Conservation (phyloP, 2,113 vertebrate species). For the Eptatretus burgeri region DNA sequence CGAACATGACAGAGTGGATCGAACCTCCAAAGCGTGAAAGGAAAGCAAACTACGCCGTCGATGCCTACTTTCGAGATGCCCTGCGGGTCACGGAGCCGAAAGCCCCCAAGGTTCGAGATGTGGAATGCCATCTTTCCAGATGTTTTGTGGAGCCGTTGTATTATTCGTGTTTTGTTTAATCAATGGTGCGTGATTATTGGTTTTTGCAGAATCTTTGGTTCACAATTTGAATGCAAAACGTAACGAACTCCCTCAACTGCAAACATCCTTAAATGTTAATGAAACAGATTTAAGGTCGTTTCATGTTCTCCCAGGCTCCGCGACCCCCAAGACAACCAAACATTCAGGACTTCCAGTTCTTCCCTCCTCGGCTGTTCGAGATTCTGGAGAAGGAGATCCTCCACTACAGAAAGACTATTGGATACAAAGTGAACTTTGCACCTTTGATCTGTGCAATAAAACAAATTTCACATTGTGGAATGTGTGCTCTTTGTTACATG, state of each 20-base stretch:
- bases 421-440: conserved; percentile 31
- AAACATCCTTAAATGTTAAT: no score
- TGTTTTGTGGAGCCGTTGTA: no score
- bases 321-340: conserved; percentile 51
- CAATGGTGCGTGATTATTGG: no score
- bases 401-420: conserved; percentile 49
- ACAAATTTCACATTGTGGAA: no score
- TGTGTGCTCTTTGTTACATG: no score
- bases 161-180: no score
- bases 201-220: no score
- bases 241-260: no score
- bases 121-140: no score
- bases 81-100: conserved; percentile 45
- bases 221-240: no score
- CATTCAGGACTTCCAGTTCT: conserved; percentile 63
- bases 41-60: conserved; percentile 55
- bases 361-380: conserved; percentile 46
- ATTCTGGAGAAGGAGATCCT: conserved; percentile 56
- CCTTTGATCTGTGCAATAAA: no score
- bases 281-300: conserved; percentile 4
- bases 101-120: conserved; percentile 30
- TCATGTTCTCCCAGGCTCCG: conserved; percentile 25
- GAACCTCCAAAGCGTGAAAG: conserved; percentile 56
- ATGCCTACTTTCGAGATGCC: conserved; percentile 56
- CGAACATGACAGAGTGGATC: conserved; percentile 53